A percentile compares a stretch with the other conserved stretches of the same genome.
phyloP scores from a whole-genome alignment of 2,888 invertebrate species.

The Idaea dimidiata region DNA sequence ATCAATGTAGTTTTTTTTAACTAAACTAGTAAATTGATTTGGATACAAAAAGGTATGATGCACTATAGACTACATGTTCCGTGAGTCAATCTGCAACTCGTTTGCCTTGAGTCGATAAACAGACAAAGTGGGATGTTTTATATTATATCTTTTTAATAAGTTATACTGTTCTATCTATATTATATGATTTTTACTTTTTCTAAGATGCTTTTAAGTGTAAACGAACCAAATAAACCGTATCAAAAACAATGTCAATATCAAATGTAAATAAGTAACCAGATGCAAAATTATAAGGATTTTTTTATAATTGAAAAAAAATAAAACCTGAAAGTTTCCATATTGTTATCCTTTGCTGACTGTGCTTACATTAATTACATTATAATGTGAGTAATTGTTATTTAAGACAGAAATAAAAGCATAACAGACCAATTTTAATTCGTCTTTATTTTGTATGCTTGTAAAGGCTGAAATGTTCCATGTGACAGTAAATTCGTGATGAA shows the following conservation, averaged over 20 bases:
- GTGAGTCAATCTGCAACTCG: constrained; percentile 39
- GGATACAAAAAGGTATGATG: background rate
- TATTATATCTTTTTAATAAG: constrained; percentile 2
- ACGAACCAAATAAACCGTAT: no score
- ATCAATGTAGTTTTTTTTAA: constrained; percentile 5
- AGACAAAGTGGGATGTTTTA: constrained; percentile 10
- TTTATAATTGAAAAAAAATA: no score
- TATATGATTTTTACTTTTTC: background rate
- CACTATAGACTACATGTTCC: constrained; percentile 24
- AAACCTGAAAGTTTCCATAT: no score
- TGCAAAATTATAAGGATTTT: no score
- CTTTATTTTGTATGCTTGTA: background rate
- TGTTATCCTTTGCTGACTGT: no score
- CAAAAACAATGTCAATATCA: no score
- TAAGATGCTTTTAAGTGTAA: no score
- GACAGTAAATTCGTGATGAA: background rate
- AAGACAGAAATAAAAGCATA: no score
- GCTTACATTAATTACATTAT: no score
- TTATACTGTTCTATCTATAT: background rate
- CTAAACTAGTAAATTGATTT: constrained; percentile 4
- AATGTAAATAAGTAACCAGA: no score
- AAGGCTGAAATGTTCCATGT: background rate
- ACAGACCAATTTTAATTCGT: no score
- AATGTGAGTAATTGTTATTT: no score
- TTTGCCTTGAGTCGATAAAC: constrained; percentile 29